Percentiles rank a stretch among this genome's conserved stretches.
These are phyloP conservation scores for Macrosiphum euphorbiae DNA, from an alignment of 2,888 invertebrate species.

Conservation along the genomic window DNA sequence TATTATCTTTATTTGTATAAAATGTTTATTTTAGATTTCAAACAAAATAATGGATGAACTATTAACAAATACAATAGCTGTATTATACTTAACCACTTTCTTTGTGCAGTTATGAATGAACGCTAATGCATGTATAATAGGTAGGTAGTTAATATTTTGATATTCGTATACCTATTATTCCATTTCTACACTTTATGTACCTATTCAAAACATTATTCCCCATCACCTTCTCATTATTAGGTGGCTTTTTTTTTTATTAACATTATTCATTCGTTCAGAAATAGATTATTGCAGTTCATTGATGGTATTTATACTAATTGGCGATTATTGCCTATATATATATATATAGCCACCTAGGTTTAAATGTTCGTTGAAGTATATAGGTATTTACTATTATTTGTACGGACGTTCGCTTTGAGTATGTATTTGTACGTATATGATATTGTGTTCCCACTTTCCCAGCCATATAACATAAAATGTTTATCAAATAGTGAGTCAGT, in stretches of 20 bases:
- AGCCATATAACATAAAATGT: neutral
- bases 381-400: no score
- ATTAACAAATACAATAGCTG: neutral
- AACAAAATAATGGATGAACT: neutral
- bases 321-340: neutral
- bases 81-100: no score
- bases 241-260: neutral
- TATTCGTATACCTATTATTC: neutral
- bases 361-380: neutral
- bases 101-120: neutral
- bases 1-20: neutral
- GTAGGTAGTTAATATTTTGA: neutral
- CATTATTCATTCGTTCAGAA: neutral
- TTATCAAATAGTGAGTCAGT: neutral
- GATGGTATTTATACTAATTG: neutral
- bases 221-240: neutral
- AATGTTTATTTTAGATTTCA: neutral
- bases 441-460: neutral
- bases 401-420: no score
- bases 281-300: neutral
- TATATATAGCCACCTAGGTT: neutral
- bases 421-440: neutral
- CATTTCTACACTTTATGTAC: neutral
- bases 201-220: neutral
- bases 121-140: neutral